Evolutionary conservation across 2,888 invertebrate species (phyloP).

Genomic region (Cerastoderma edule): DNA sequence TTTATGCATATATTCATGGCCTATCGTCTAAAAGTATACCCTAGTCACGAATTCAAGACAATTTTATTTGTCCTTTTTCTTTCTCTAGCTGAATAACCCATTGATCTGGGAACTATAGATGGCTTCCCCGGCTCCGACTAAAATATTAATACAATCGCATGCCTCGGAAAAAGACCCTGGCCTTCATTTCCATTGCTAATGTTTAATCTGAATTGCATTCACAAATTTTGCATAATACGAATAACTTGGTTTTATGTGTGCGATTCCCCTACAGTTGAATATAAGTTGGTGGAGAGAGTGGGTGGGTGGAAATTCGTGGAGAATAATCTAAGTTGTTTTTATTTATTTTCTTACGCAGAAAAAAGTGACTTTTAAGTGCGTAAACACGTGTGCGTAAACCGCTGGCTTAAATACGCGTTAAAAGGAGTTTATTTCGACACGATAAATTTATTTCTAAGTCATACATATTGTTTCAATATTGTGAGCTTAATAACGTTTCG

Average conservation of each 20-base stretch:
- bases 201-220: constrained; percentile 64
- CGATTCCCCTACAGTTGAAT: constrained; percentile 57
- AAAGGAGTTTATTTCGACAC: no score
- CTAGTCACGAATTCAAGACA: constrained; percentile 61
- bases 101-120: constrained; percentile 60
- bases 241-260: constrained; percentile 60
- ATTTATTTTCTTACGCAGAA: neutral
- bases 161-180: constrained; percentile 50
- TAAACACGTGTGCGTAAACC: no score
- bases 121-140: constrained; percentile 52
- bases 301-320: constrained; percentile 9
- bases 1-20: constrained; percentile 64
- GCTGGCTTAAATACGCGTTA: no score
- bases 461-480: no score
- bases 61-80: constrained; percentile 62
- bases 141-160: constrained; percentile 67
- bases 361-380: no score
- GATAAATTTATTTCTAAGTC: no score
- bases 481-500: no score
- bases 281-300: constrained; percentile 43
- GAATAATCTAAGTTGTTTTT: constrained; percentile 2
- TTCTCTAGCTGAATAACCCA: constrained; percentile 50
- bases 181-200: constrained; percentile 66
- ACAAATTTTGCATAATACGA: constrained; percentile 66
- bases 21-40: constrained; percentile 61